Evolutionary conservation across 2,113 vertebrate genomes (phyloP).

Genomic region (Calcarius ornatus): DNA sequence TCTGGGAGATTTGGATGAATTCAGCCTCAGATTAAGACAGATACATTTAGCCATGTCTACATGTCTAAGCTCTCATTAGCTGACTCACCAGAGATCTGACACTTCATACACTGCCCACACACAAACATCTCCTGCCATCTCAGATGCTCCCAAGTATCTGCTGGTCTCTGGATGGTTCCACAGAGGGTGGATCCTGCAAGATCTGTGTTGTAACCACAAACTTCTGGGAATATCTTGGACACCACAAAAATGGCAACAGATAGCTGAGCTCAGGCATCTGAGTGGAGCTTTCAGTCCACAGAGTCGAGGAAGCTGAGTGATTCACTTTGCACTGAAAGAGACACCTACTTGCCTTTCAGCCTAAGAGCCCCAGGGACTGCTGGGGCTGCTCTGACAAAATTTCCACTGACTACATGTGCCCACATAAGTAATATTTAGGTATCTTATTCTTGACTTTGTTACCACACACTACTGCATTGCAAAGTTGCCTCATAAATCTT

Average conservation of each 20-base stretch:
- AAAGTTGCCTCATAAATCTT: not conserved
- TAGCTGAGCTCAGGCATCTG: not conserved
- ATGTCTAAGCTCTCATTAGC: not conserved
- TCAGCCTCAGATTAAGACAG: not conserved
- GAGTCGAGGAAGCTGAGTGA: not conserved
- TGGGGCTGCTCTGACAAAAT: not conserved
- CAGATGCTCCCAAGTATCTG: not conserved
- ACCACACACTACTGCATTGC: not conserved
- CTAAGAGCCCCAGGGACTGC: not conserved
- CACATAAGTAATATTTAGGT: not conserved
- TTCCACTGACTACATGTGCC: not conserved
- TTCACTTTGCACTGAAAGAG: not conserved
- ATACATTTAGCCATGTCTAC: not conserved
- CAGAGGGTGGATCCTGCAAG: not conserved
- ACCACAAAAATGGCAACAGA: not conserved
- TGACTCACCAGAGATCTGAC: not conserved
- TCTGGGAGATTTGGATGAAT: not conserved
- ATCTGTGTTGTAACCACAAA: not conserved
- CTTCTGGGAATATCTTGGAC: not conserved
- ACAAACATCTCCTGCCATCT: not conserved
- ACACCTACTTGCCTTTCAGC: not conserved
- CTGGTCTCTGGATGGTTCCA: not conserved
- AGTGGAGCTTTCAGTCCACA: not conserved
- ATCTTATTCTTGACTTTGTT: not conserved
- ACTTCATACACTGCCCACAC: not conserved